Conservation (phyloP, 2,797 vertebrate species). For the Sandelia bainsii region DNA sequence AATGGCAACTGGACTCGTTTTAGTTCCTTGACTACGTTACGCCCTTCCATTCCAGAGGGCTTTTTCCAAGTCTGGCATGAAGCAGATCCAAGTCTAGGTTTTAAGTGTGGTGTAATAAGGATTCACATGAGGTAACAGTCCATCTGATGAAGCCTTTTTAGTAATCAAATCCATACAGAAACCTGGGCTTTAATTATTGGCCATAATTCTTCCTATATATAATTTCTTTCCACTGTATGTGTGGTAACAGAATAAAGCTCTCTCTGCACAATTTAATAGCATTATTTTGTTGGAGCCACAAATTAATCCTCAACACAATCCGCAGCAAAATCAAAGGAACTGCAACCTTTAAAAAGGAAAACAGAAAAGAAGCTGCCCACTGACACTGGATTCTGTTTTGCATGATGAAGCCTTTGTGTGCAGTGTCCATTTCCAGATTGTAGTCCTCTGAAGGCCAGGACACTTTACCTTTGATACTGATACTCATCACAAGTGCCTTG, state of each 20-base stretch:
- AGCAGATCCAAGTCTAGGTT: background rate
- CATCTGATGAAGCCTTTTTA: slow-evolving; percentile 1
- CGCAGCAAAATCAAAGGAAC: slow-evolving; percentile 11
- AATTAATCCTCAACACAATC: slow-evolving; percentile 5
- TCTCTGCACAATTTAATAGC: background rate
- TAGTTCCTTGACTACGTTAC: too few species aligned
- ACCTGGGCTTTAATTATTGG: background rate
- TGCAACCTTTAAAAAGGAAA: background rate
- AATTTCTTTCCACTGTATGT: background rate
- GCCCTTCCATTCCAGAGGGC: too few species aligned
- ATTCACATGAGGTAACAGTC: background rate
- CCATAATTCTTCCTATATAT: slow-evolving; percentile 8
- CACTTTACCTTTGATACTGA: background rate
- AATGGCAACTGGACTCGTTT: too few species aligned
- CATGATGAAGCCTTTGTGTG: background rate
- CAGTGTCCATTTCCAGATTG: background rate
- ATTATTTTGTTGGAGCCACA: background rate
- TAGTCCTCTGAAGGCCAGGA: background rate
- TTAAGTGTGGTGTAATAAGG: background rate
- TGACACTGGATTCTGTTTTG: background rate
- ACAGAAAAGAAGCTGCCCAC: background rate
- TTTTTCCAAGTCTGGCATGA: too few species aligned
- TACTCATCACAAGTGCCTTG: background rate
- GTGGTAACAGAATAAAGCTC: slow-evolving; percentile 4
- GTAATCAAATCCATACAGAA: background rate